Base-by-base conservation (phyloP, 2,797 vertebrate species). In the Huso huso region DNA sequence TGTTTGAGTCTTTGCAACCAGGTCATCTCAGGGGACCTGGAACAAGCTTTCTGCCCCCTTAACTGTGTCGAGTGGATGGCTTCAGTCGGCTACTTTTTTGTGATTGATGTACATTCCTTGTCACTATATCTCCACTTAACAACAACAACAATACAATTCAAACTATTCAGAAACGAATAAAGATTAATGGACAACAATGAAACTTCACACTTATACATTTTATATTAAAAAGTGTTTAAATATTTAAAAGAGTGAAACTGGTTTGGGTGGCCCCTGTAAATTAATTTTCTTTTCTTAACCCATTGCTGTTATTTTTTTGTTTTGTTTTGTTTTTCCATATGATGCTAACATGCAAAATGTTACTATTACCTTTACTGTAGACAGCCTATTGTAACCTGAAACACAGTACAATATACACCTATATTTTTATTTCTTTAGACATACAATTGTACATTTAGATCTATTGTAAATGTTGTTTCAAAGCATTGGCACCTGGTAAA, bases 21-120 rank as follows among this genome's bases (percentile, higher is more conserved):
- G 90, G 88, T 87, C 90, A 84, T 88, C 91, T 92, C 91, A 66
- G 81, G 92, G 92, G 92, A 92, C 72, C 1, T 72, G 86, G 88
- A 85, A 82, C 86, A 81, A 82, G 87, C 89, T 83, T 69, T 80
- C 86, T 84, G 87, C 84, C 87, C 90, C 89, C 82, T 79, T 85
- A 75, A 76, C 88, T 83, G 84, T 82, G 89, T 78, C 81, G 87
- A 81, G 86, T 72, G 82, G 77, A 76, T 84, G 87, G 79, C 86
- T 88, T 76, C 59, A 75, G 86, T 87, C 68, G 75, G 81, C 87
- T 87, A 81, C 84, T 85, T 84, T 84, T 81, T 79, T 79, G 87
- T 91, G 92, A 93, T 87, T 88, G 91, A 93, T 92, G 89, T 68
- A 67, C 71, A 12, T 77, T 74, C 84, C 12, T 61, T 70, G 74